Evolutionary conservation across 1,140 invertebrate species (phyloP).

Genomic region (Tetraneura akinire): DNA sequence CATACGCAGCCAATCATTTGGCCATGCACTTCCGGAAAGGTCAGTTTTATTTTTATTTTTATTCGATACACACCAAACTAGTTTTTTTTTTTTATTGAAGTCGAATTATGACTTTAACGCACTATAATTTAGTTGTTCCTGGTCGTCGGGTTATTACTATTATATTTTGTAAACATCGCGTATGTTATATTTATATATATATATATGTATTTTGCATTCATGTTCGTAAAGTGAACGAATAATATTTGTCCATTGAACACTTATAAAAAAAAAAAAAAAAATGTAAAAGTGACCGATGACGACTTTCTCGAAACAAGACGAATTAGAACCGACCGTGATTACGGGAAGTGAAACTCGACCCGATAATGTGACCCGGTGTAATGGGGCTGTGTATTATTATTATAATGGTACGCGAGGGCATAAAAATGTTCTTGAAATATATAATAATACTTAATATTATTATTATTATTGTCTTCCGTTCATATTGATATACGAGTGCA

Average conservation of each 20-base stretch:
- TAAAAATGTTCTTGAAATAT: not conserved
- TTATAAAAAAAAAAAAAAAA: slow-evolving; percentile 13
- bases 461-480: no score
- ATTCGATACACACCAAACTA: no score
- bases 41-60: slow-evolving; percentile 53
- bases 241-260: not conserved
- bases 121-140: no score
- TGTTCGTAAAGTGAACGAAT: not conserved
- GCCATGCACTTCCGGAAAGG: slow-evolving; percentile 68
- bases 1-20: slow-evolving; percentile 71
- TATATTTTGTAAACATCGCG: no score
- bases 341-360: slow-evolving; percentile 9
- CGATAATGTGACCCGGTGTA: not conserved
- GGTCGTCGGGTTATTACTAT: no score
- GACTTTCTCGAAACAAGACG: slow-evolving; percentile 10
- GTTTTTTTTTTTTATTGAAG: no score
- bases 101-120: no score
- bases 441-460: no score
- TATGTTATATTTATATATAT: no score
- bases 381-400: no score
- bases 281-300: not conserved
- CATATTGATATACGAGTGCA: not conserved
- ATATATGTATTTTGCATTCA: no score
- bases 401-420: not conserved
- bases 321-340: not conserved